These are phyloP conservation scores for Epizoanthus rinbou DNA, from an alignment of 92 coral and sea anemone species.

Conservation along the genomic window DNA sequence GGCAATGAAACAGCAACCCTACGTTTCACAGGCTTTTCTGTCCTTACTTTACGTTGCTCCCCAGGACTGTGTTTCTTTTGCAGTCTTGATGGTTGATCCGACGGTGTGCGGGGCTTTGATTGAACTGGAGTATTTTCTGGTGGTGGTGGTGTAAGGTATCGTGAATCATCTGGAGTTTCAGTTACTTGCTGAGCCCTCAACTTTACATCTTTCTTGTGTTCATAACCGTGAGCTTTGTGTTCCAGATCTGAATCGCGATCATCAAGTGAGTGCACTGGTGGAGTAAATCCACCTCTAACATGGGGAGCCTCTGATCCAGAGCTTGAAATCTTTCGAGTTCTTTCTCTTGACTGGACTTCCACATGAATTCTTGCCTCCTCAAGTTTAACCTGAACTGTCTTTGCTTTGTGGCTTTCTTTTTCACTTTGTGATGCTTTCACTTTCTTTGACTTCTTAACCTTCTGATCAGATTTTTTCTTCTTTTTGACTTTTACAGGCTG, in stretches of 20 bases:
- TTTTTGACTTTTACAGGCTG: slow-evolving; percentile 73
- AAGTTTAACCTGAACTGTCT: slow-evolving; percentile 5
- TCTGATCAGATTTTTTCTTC: slow-evolving; percentile 76
- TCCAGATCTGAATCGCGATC: slow-evolving; percentile 29
- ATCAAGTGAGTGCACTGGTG: not conserved
- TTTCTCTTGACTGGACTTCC: slow-evolving; percentile 7
- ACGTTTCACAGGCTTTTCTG: slow-evolving; percentile 33
- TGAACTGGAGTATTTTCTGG: not conserved
- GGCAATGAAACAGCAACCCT: not conserved
- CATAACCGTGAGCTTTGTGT: not conserved
- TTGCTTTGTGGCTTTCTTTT: slow-evolving; percentile 17
- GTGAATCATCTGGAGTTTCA: not conserved
- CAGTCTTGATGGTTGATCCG: slow-evolving; percentile 29
- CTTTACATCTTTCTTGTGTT: not conserved
- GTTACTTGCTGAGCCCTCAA: slow-evolving; percentile 1
- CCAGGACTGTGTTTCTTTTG: slow-evolving; percentile 9
- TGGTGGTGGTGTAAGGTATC: not conserved
- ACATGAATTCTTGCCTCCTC: not conserved
- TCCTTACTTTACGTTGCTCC: not conserved
- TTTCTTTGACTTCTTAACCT: slow-evolving; percentile 62
- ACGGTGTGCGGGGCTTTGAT: not conserved
- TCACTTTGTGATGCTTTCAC: slow-evolving; percentile 19
- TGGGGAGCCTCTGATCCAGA: slow-evolving; percentile 32
- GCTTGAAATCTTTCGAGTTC: slow-evolving; percentile 25
- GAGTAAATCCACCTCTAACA: slow-evolving; percentile 11